Evolutionary conservation across 2,888 invertebrate species (phyloP), one percentile per base, ranked within the genome.

Genomic region (Tetanocera ferruginea): DNA sequence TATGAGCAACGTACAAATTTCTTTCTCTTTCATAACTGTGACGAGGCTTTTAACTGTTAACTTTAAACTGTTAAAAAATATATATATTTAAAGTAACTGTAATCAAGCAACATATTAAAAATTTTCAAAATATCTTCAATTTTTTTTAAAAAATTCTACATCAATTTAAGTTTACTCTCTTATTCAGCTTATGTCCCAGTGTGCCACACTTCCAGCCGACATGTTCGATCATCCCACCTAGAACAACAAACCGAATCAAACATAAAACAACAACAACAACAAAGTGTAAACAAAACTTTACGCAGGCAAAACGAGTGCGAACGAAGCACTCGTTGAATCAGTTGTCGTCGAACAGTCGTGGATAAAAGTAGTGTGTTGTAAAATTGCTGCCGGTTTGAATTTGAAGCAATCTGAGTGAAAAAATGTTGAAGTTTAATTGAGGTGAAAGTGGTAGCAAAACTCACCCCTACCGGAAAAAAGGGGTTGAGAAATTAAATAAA

Each of bases 331-430:
- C 11, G 23, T 25, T 23, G 52, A 69, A 57, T 76, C 76, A 76
- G 76, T 76, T 28, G 76, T 28, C 49, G 69, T 70, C 49, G 76
- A 76, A 69, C 69, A 57, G 37, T 69, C 76, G 69, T 57, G 60
- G 23, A 43, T 2, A 25, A 37, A 34, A 5, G n/a, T 11, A 6
- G 51, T 51, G 69, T 28, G 11, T 17, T 14, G 25, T 28, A 11
- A 55, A 19, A 5, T 66, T 37, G 69, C 5, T 25, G 69, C 17
- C n/a, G 28, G 23, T 23, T 55, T 4, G 28, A 60, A 28, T 14
- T 14, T 19, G 8, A 37, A n/a, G 66, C 11, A 37, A 8, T 19
- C 9, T 67, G 67, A 37, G 43, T 19, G 23, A n/a, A 67, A 67
- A 34, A 6, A 14, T 17, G 57, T 60, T 23, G 28, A 51, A 51